Evolutionary conservation across 1,140 invertebrate species (phyloP).

Genomic region (Apis mellifera): Amel_HAv3.1 CM009933.2:11267501-11268000

Average conservation of each 20-base stretch:
- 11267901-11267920: neutral
- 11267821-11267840: neutral
- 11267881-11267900: neutral
- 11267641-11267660: conserved; percentile 32
- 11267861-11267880: neutral
- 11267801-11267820: neutral
- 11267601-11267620: neutral
- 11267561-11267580: neutral
- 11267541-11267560: neutral
- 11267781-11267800: conserved; percentile 22
- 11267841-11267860: neutral
- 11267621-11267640: conserved; percentile 37
- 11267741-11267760: neutral
- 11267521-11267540: neutral
- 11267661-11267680: conserved; percentile 8
- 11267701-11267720: neutral
- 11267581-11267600: neutral
- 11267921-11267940: neutral
- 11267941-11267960: neutral
- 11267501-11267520: neutral
- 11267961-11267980: neutral
- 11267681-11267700: neutral
- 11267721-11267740: conserved; percentile 13
- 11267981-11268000: neutral
- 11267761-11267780: neutral